Base-by-base conservation (phyloP, 2,113 vertebrate genomes). In the Pipra filicauda region DNA sequence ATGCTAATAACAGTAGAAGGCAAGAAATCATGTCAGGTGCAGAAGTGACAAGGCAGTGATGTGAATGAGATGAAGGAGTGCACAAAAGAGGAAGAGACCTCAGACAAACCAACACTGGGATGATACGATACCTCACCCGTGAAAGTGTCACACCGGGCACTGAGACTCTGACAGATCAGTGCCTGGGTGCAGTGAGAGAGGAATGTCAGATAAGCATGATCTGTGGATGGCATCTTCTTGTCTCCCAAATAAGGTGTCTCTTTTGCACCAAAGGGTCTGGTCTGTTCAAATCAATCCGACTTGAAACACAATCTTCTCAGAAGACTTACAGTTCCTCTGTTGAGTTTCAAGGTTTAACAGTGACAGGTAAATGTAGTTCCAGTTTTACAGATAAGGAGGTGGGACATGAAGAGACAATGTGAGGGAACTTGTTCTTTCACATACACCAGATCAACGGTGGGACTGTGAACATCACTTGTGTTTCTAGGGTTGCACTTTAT, bases 31-130 rank as follows among this genome's bases (percentile, higher is more conserved):
- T 0, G 0, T 83, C 67, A 70, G 52, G 33, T n/a, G 51, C 37
- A 78, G 69, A 77, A 77, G 22, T n/a, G 92, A 72, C 74, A 74
- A 46, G 14, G 61, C 65, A 91, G 74, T 1, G 18, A 55, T 62
- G 52, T 4, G 44, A 82, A 39, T 12, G 70, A 88, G 57, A 76
- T 1, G 5, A 73, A 65, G 44, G 55, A 54, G 9, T 4, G 23
- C 55, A 64, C 17, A 33, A 4, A 43, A 58, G 59, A 90, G 82
- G 30, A 91, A 5, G 17, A 48, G 61, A n/a, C 11, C 72, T 67
- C 59, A 86, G 75, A 46, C 37, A 70, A 5, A 3, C 9, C 0
- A 0, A 62, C 75, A 23, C 49, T 0, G 0, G 54, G 64, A 62
- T 10, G 21, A 30, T 33, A 37, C 0, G 0, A 64, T 22, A 44